These are phyloP conservation scores for Drosophila vallismaia DNA, from an alignment of 2,888 invertebrate species.

Conservation along the genomic window DNA sequence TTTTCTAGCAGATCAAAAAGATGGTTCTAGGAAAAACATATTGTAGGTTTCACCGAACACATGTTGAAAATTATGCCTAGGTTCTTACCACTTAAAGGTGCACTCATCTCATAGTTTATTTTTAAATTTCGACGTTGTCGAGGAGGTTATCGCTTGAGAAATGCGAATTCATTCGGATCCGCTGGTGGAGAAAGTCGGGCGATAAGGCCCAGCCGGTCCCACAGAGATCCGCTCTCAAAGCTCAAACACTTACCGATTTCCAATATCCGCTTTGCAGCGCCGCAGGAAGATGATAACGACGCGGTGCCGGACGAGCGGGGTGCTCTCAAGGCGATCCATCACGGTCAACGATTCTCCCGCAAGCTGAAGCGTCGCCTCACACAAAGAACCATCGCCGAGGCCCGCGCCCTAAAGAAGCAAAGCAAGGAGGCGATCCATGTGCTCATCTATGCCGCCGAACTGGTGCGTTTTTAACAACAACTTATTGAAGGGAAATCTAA, in stretches of 20 bases:
- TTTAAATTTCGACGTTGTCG: conserved; percentile 33
- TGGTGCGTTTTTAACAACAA: conserved; percentile 85
- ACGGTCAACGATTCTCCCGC: conserved; percentile 90
- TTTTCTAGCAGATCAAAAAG: too few species aligned
- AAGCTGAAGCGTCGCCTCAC: conserved; percentile 91
- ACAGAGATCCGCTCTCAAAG: conserved; percentile 13
- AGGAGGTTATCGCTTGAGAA: conserved; percentile 60
- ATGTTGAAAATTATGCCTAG: not conserved
- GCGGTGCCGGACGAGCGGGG: conserved; percentile 79
- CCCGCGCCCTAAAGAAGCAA: conserved; percentile 91
- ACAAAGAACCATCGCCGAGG: conserved; percentile 90
- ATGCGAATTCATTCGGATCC: conserved; percentile 41
- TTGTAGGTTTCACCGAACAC: too few species aligned
- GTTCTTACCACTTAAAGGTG: conserved; percentile 18
- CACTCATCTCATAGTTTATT: conserved; percentile 49
- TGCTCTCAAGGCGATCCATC: conserved; percentile 90
- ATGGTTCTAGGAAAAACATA: too few species aligned
- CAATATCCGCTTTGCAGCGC: conserved; percentile 53
- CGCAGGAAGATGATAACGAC: conserved; percentile 73
- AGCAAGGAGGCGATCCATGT: conserved; percentile 90
- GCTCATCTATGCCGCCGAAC: conserved; percentile 90
- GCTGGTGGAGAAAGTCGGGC: conserved; percentile 26
- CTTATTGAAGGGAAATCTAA: not conserved
- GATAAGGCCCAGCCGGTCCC: conserved; percentile 50
- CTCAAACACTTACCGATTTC: conserved; percentile 17